Conservation (phyloP, 2,113 vertebrate species). For the Leptobrachium ailaonicum region DNA sequence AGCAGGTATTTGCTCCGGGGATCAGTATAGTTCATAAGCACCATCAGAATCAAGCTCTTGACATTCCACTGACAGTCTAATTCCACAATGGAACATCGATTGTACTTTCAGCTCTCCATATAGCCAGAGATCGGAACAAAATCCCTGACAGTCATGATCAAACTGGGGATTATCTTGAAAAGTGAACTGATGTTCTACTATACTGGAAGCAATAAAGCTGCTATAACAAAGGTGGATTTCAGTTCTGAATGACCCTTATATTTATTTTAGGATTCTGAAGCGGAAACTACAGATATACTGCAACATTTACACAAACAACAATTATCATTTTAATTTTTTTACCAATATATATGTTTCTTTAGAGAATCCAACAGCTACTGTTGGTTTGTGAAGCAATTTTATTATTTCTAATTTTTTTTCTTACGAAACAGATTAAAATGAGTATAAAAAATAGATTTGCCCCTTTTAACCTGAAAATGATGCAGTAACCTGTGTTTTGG, state of each 20-base stretch:
- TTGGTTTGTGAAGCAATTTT: too few species aligned
- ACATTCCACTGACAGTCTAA: conserved; percentile 5
- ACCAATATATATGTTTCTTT: too few species aligned
- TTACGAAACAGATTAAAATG: too few species aligned
- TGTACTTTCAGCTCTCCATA: neutral
- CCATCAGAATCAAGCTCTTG: neutral
- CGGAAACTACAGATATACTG: too few species aligned
- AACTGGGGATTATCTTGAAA: conserved; percentile 5
- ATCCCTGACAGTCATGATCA: conserved; percentile 4
- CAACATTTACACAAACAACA: too few species aligned
- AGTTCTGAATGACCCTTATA: neutral
- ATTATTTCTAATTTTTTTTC: too few species aligned
- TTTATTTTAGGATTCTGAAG: neutral
- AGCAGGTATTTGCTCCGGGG: neutral
- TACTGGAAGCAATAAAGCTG: conserved; percentile 5
- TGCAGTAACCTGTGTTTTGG: too few species aligned
- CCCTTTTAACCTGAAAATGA: too few species aligned
- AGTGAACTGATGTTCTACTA: neutral
- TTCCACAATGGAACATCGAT: neutral
- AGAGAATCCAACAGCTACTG: too few species aligned
- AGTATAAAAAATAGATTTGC: too few species aligned
- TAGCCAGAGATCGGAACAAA: neutral
- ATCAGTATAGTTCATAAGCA: neutral
- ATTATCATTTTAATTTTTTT: too few species aligned
- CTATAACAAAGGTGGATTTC: neutral